These are phyloP conservation scores for Protaetia brevitarsis DNA, from an alignment of 1,140 invertebrate species.

Conservation along the genomic window DNA sequence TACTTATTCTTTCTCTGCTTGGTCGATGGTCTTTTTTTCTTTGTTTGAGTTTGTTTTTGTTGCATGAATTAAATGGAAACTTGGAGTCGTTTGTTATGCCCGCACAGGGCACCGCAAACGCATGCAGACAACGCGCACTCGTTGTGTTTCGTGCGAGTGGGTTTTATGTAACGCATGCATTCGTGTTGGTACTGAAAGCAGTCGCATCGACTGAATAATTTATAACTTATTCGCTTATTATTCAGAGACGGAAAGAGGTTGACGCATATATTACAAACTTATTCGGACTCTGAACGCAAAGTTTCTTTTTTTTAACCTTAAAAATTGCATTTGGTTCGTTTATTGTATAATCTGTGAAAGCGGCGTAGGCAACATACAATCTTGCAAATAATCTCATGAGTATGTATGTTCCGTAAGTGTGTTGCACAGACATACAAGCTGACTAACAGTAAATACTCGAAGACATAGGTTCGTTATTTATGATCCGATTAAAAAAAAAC, in stretches of 20 bases:
- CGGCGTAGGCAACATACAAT: not conserved
- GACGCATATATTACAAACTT: slow-evolving; percentile 14
- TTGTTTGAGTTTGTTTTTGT: not conserved
- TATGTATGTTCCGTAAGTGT: too few species aligned
- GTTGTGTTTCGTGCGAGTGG: not conserved
- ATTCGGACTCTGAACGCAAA: not conserved
- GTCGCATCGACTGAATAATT: slow-evolving; percentile 12
- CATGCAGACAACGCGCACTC: not conserved
- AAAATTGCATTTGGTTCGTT: slow-evolving; percentile 13
- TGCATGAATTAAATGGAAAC: slow-evolving; percentile 14
- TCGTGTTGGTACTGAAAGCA: not conserved
- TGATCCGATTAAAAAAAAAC: too few species aligned
- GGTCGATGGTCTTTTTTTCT: not conserved
- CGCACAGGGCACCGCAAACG: not conserved
- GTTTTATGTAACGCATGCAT: slow-evolving; percentile 7
- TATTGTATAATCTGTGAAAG: not conserved
- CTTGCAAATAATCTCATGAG: not conserved
- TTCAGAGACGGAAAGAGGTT: slow-evolving; percentile 4
- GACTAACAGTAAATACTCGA: too few species aligned
- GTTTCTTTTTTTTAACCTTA: slow-evolving; percentile 5
- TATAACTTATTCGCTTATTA: slow-evolving; percentile 17
- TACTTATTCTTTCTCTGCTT: not conserved
- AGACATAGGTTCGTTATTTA: too few species aligned
- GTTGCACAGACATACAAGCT: too few species aligned
- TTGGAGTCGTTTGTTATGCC: not conserved